Base-by-base conservation (phyloP, 2,888 invertebrate genomes). In the Celastrina argiolus region DNA sequence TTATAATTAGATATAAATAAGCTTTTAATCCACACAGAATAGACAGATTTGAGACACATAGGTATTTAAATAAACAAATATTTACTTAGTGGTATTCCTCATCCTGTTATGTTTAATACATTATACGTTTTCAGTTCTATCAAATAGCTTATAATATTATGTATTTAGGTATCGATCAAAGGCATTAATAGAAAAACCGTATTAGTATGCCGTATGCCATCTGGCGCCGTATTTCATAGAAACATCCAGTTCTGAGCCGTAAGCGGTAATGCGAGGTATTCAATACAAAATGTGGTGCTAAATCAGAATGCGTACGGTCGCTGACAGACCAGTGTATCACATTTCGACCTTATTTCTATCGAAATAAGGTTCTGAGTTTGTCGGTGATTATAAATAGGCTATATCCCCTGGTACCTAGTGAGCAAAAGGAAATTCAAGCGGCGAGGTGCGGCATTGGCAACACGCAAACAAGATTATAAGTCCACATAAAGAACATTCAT, bases 391-490 rank as follows among this genome's bases (percentile, higher is more conserved):
- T 61, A 12, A 14, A 36, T 36, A 8, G 1, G 2, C 36, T 12
- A 36, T 36, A 36, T 36, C 2, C 36, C 22, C 22, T 5, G 51
- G 7, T 58, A n/a, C 58, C 58, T 36, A 36, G 36, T 14, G 18
- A 39, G 12, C 36, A 59, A 18, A 34, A 59, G 18, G 18, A 59
- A 59, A 59, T 36, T 16, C 16, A 59, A 22, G 51, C 45, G n/a
- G 7, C 59, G 18, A 36, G 59, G 36, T 59, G 39, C 31, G 31
- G 31, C 61, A 39, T 39, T 61, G 39, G 14, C 0, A 39, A 22
- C 61, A 61, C 61, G 61, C 61, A 22, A 39, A 22, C 36, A 61
- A 12, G 22, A 61, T 58, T 31, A n/a, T 31, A 12, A 3, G n/a
- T 14, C 12, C 36, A 61, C 61, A 39, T 36, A 39, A 61, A 61